These are phyloP conservation scores for Scrobipalpa atriplicella DNA, from an alignment of 2,888 invertebrate species.

Conservation along the genomic window DNA sequence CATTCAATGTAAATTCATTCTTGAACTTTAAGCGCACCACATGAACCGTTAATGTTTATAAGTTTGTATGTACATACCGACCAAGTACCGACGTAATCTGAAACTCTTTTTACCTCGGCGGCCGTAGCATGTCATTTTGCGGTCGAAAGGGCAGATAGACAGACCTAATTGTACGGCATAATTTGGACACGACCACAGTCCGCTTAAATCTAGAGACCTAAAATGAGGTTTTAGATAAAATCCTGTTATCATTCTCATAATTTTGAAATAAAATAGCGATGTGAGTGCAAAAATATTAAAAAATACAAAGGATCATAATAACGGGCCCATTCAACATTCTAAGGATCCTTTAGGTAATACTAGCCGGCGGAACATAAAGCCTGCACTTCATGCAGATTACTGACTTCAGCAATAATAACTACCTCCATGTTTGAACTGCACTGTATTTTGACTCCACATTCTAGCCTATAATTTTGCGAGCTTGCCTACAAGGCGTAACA, in stretches of 20 bases:
- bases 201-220: not conserved
- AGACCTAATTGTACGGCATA: slow-evolving; percentile 12
- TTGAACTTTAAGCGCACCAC: not conserved
- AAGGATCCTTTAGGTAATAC: not conserved
- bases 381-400: not conserved
- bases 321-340: not conserved
- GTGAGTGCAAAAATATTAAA: not conserved
- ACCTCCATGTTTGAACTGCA: not conserved
- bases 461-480: not conserved
- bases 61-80: too few relatives aligned
- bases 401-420: not conserved
- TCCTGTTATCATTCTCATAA: too few relatives aligned
- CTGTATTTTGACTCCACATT: not conserved
- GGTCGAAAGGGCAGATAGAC: slow-evolving; percentile 24
- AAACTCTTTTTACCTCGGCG: not conserved
- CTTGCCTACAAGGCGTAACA: not conserved
- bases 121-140: slow-evolving; percentile 17
- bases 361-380: not conserved
- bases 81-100: not conserved
- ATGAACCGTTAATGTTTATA: too few relatives aligned
- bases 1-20: not conserved
- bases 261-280: not conserved
- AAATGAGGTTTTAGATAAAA: not conserved
- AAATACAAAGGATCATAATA: not conserved
- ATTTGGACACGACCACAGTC: slow-evolving; percentile 14